phyloP scores from a whole-genome alignment of 2,797 vertebrate species.

The Octomys mimax region DNA sequence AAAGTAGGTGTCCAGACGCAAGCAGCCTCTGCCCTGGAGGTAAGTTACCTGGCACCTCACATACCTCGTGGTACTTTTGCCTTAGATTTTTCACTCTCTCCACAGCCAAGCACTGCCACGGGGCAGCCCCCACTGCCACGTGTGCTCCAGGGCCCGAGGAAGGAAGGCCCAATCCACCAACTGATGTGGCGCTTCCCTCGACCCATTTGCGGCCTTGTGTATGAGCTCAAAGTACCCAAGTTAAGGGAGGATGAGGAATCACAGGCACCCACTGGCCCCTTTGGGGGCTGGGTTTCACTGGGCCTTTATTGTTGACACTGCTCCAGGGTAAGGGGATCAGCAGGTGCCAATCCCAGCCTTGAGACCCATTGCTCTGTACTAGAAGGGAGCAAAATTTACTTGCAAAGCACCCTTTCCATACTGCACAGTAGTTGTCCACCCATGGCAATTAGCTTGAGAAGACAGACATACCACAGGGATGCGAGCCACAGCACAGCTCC shows the following conservation, averaged over 20 bases:
- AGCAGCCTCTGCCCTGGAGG: neutral
- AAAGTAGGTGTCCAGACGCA: slow-evolving; percentile 37
- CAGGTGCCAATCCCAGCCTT: neutral
- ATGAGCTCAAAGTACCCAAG: neutral
- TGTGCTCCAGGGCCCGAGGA: slow-evolving; percentile 4
- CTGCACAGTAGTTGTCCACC: neutral
- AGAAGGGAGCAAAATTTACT: neutral
- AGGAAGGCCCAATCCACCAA: neutral
- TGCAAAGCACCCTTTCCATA: neutral
- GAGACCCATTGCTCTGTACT: neutral
- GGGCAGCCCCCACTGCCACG: slow-evolving; percentile 23
- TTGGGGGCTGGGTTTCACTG: neutral
- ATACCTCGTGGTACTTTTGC: slow-evolving; percentile 64
- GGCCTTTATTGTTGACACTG: neutral
- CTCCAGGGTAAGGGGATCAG: neutral
- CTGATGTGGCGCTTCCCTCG: neutral
- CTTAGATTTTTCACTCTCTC: neutral
- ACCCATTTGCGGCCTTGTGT: neutral
- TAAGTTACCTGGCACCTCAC: neutral
- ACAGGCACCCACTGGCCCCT: neutral
- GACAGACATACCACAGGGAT: neutral
- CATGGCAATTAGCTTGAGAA: neutral
- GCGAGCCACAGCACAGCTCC: neutral
- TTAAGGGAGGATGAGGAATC: neutral
- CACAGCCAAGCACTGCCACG: slow-evolving; percentile 71